Evolutionary conservation across 2,113 vertebrate species (phyloP).

Genomic region (Gavia stellata): DNA sequence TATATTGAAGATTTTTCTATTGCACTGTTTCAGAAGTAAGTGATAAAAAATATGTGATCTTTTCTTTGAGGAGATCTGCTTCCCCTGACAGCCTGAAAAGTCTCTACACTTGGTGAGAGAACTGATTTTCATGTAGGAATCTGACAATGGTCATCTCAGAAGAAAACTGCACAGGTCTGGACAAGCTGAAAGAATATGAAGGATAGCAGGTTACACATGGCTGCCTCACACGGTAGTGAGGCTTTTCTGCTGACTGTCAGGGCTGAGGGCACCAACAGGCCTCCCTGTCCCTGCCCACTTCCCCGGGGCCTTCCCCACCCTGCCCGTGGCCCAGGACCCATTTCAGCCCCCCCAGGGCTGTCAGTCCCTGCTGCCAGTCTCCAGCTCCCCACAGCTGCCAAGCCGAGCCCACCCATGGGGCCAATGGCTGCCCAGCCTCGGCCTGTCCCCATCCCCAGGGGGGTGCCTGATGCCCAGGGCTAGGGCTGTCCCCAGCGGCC

Average conservation of each 20-base stretch:
- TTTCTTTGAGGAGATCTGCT: neutral
- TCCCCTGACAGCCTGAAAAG: neutral
- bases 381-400: neutral
- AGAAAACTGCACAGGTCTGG: neutral
- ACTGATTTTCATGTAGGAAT: neutral
- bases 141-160: neutral
- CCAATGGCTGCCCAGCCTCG: accelerated
- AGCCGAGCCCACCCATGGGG: accelerated
- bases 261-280: accelerated
- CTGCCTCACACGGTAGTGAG: accelerated
- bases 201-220: accelerated
- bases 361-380: neutral
- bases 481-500: neutral
- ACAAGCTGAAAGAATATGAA: neutral
- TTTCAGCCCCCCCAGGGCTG: accelerated
- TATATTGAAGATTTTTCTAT: neutral
- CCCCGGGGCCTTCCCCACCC: neutral
- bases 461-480: neutral
- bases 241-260: neutral
- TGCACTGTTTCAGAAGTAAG: neutral
- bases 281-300: neutral
- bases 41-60: neutral
- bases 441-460: accelerated
- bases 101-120: neutral
- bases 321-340: accelerated